These are phyloP conservation scores for Hirundichthys speculiger DNA, from an alignment of 2,113 vertebrate species.

Conservation along the genomic window DNA sequence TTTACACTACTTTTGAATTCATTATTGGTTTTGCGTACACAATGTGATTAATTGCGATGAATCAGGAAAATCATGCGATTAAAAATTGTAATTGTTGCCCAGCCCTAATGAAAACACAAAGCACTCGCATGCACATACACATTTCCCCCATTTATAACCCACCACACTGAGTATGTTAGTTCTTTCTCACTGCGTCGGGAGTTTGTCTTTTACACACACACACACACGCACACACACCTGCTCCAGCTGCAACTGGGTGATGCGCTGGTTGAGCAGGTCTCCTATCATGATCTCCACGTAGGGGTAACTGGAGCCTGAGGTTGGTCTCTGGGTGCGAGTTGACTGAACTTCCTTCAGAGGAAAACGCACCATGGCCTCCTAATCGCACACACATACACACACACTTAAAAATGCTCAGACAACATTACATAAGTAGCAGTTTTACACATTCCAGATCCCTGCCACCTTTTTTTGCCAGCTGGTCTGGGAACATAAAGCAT, in stretches of 20 bases:
- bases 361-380: slow-evolving; percentile 90
- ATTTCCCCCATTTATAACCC: no score
- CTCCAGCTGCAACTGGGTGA: slow-evolving; percentile 94
- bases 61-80: no score
- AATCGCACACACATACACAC: slow-evolving; percentile 17
- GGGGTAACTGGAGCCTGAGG: slow-evolving; percentile 89
- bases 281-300: slow-evolving; percentile 93
- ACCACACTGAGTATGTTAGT: no score
- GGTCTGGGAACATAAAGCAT: background rate
- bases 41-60: no score
- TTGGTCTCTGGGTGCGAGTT: slow-evolving; percentile 89
- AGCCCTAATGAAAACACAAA: no score
- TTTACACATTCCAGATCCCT: background rate
- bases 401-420: background rate
- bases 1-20: no score
- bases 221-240: slow-evolving; percentile 81
- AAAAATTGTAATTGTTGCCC: no score
- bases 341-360: slow-evolving; percentile 94
- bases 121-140: no score
- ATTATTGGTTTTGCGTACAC: no score
- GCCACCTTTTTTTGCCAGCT: background rate
- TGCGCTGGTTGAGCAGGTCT: slow-evolving; percentile 85
- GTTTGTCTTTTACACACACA: slow-evolving; percentile 20
- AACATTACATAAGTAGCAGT: background rate
- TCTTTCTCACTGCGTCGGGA: no score